phyloP scores from a whole-genome alignment of 2,888 invertebrate genomes.

The Polydrusus cervinus region DNA sequence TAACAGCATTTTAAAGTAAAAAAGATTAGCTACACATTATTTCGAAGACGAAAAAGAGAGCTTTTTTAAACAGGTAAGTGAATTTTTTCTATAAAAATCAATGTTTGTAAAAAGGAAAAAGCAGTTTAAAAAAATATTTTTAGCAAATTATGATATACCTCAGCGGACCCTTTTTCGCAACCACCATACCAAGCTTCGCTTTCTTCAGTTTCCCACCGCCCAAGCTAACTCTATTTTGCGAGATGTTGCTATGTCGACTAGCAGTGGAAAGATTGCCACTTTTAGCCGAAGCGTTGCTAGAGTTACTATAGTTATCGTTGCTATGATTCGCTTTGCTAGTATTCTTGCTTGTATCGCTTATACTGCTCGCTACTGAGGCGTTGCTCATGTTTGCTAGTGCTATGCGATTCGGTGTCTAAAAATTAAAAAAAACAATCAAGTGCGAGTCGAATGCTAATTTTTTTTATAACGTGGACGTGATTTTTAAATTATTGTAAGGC shows the following conservation, averaged over 20 bases:
- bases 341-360: background rate
- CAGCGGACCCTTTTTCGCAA: slow-evolving; percentile 28
- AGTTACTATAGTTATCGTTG: slow-evolving; percentile 10
- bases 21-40: too few species aligned
- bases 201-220: slow-evolving; percentile 20
- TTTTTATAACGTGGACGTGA: too few species aligned
- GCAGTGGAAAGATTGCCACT: slow-evolving; percentile 20
- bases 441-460: too few species aligned
- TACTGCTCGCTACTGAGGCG: background rate
- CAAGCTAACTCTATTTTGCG: slow-evolving; percentile 14
- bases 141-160: slow-evolving; percentile 31
- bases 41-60: too few species aligned
- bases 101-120: too few species aligned
- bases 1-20: too few species aligned
- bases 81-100: too few species aligned
- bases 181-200: slow-evolving; percentile 12
- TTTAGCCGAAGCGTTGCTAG: slow-evolving; percentile 23
- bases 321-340: background rate
- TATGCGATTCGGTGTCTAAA: slow-evolving; percentile 19
- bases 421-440: background rate
- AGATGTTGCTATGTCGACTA: slow-evolving; percentile 28
- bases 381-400: background rate
- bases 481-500: too few species aligned
- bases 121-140: too few species aligned
- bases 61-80: too few species aligned